phyloP scores from a whole-genome alignment of 2,113 vertebrate species.

The Labrus mixtus region DNA sequence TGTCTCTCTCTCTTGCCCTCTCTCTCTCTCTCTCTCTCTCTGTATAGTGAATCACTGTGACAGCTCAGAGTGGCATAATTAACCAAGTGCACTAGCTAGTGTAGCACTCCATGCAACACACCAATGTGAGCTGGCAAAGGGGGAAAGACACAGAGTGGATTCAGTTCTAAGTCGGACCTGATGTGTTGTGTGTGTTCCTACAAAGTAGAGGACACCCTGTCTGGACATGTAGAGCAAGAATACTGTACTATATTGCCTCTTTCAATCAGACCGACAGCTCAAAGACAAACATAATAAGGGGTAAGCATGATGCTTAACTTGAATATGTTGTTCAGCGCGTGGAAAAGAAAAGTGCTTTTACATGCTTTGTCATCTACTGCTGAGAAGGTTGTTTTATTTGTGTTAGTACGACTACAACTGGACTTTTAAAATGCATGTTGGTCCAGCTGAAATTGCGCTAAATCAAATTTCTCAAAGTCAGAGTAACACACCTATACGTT shows the following conservation, averaged over 20 bases:
- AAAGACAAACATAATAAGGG: neutral
- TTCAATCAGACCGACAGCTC: neutral
- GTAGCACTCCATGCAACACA: constrained; percentile 37
- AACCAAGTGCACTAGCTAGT: constrained; percentile 62
- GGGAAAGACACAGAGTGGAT: constrained; percentile 18
- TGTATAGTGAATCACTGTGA: constrained; percentile 65
- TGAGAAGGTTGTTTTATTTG: neutral
- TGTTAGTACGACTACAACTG: too few relatives aligned
- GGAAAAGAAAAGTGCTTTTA: neutral
- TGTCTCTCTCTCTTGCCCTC: constrained; percentile 14
- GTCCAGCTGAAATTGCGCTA: too few relatives aligned
- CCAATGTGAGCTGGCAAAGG: constrained; percentile 10
- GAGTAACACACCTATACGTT: too few relatives aligned
- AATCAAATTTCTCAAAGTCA: too few relatives aligned
- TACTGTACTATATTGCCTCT: neutral
- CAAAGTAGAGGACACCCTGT: neutral
- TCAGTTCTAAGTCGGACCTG: neutral
- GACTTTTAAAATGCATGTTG: too few relatives aligned
- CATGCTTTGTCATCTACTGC: neutral
- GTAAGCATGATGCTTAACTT: neutral
- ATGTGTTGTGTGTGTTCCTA: neutral
- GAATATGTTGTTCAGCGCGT: neutral
- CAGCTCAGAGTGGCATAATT: constrained; percentile 72
- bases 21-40: constrained; percentile 21
- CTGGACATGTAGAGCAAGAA: constrained; percentile 5